These are phyloP conservation scores for Calidris pygmaea DNA, from an alignment of 2,113 vertebrate species.

Conservation along the genomic window DNA sequence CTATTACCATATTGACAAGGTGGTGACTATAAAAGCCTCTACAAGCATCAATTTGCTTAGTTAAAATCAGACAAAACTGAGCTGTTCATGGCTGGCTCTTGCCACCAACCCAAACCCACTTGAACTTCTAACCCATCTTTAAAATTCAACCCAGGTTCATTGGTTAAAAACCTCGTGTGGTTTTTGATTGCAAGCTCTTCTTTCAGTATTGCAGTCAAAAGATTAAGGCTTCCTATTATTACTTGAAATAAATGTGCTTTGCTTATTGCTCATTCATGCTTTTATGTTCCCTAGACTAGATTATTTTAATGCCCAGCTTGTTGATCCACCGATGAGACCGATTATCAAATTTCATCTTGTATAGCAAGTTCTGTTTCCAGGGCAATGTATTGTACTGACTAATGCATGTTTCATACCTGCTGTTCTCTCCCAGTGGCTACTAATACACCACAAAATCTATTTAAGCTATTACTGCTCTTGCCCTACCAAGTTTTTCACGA, in stretches of 20 bases:
- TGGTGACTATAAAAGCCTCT: constrained; percentile 29
- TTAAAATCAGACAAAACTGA: constrained; percentile 37
- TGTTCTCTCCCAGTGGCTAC: background rate
- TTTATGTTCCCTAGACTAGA: constrained; percentile 28
- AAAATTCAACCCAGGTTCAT: constrained; percentile 21
- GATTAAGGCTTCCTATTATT: constrained; percentile 40
- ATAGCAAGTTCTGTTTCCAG: constrained; percentile 8
- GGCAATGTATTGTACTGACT: background rate
- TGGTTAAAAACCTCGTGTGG: background rate
- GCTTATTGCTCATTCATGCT: constrained; percentile 31
- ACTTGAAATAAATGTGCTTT: constrained; percentile 36
- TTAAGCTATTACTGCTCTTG: constrained; percentile 10
- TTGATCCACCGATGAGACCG: background rate
- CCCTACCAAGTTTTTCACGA: background rate
- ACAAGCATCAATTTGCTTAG: background rate
- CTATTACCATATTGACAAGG: constrained; percentile 37
- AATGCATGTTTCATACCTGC: background rate
- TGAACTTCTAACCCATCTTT: constrained; percentile 50
- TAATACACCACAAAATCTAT: background rate
- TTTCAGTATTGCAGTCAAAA: constrained; percentile 37
- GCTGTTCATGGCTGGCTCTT: constrained; percentile 6
- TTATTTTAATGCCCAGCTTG: background rate
- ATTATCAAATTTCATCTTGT: constrained; percentile 48
- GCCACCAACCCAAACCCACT: constrained; percentile 16
- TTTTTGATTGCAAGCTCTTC: constrained; percentile 14